phyloP scores from a whole-genome alignment of 2,113 vertebrate genomes.

The Physeter macrocephalus region DNA sequence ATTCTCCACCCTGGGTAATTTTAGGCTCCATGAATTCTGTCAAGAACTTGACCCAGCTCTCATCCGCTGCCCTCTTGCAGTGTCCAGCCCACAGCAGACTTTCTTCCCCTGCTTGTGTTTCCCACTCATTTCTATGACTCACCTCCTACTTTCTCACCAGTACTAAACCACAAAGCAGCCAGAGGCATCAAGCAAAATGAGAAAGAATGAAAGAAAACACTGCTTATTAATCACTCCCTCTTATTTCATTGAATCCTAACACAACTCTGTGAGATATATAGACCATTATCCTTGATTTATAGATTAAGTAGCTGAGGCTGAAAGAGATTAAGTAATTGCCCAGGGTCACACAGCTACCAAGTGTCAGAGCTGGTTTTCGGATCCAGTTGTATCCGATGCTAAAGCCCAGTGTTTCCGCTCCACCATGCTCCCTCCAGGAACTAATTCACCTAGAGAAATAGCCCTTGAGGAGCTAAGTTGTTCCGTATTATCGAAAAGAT shows the following conservation, averaged over 20 bases:
- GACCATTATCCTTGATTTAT: background rate
- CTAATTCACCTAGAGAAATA: background rate
- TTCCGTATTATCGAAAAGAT: conserved; percentile 1
- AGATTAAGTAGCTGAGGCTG: background rate
- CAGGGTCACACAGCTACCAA: background rate
- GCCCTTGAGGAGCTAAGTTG: background rate
- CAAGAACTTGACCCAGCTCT: background rate
- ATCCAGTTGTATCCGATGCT: background rate
- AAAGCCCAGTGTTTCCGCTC: background rate
- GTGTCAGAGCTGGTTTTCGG: background rate
- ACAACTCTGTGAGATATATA: background rate
- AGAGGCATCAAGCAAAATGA: background rate
- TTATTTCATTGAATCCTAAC: background rate
- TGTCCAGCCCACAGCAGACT: background rate
- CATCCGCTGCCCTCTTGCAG: background rate
- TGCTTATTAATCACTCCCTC: background rate
- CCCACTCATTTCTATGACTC: background rate
- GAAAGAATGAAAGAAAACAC: background rate
- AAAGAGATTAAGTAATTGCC: background rate
- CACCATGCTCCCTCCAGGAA: background rate
- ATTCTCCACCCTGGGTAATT: background rate
- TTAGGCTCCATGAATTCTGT: background rate
- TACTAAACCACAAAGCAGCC: background rate
- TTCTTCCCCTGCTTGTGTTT: background rate
- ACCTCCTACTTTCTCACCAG: background rate